Conservation (phyloP, 2,797 vertebrate species). For the Aldrovandia affinis region DNA sequence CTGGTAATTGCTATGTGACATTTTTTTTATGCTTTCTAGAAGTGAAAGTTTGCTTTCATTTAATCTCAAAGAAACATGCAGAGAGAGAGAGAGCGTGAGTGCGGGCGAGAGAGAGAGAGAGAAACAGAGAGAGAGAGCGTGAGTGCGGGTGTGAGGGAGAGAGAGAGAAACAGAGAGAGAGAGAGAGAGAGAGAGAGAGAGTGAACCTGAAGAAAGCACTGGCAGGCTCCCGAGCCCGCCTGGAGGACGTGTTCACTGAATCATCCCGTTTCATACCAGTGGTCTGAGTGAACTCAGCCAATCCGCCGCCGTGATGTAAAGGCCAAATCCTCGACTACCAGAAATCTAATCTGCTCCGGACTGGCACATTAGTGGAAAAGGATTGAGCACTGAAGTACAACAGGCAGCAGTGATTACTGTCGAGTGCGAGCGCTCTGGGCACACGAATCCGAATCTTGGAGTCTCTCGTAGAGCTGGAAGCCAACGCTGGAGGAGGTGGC, state of each 20-base stretch:
- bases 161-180: too few species aligned
- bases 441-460: slow-evolving; percentile 1
- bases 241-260: neutral
- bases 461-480: slow-evolving; percentile 34
- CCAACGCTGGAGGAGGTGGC: slow-evolving; percentile 20
- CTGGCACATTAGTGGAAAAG: too few species aligned
- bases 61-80: neutral
- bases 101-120: too few species aligned
- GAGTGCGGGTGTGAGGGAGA: too few species aligned
- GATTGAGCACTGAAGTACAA: neutral
- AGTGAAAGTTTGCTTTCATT: neutral
- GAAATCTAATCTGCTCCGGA: neutral
- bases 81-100: neutral
- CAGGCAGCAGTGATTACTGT: too few species aligned
- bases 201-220: neutral
- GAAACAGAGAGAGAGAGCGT: too few species aligned
- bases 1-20: slow-evolving; percentile 61
- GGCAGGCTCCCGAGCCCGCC: neutral
- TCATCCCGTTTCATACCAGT: neutral
- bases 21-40: neutral
- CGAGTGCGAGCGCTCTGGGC: slow-evolving; percentile 14
- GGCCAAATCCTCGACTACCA: neutral
- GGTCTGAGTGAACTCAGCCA: neutral
- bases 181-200: neutral
- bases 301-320: neutral